These are phyloP conservation scores for Stenopsyche tienmushanensis DNA, from an alignment of 1,140 invertebrate species.

Conservation along the genomic window DNA sequence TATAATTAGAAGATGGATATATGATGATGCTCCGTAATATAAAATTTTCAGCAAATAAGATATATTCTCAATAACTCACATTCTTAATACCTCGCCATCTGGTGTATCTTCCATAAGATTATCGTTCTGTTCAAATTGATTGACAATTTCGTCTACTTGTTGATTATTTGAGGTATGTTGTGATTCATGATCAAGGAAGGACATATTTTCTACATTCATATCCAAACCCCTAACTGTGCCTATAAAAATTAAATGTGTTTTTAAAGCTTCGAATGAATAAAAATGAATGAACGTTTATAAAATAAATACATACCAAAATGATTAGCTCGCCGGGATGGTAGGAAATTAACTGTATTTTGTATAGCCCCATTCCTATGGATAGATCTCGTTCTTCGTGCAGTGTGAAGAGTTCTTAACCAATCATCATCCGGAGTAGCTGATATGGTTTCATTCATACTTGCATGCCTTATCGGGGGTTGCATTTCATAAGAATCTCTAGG, in stretches of 20 bases:
- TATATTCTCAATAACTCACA: conserved; percentile 50
- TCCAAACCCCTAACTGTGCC: conserved; percentile 29
- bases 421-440: neutral
- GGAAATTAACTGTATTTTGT: conserved; percentile 25
- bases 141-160: conserved; percentile 58
- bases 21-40: neutral
- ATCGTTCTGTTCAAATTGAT: conserved; percentile 60
- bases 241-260: conserved; percentile 1
- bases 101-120: conserved; percentile 62
- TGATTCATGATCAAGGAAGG: conserved; percentile 9
- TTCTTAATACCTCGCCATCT: conserved; percentile 57
- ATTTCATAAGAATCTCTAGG: conserved; percentile 6
- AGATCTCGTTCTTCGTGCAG: conserved; percentile 33
- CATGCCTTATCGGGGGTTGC: neutral
- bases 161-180: conserved; percentile 41
- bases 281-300: neutral
- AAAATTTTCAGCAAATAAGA: too few species aligned
- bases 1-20: neutral
- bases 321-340: conserved; percentile 35
- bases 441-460: neutral
- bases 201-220: conserved; percentile 7
- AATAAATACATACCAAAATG: conserved; percentile 20
- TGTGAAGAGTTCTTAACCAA: neutral
- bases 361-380: conserved; percentile 34
- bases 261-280: neutral